These are phyloP conservation scores for Hippopotamus amphibius DNA, from an alignment of 2,113 vertebrate genomes.

Conservation along the genomic window DNA sequence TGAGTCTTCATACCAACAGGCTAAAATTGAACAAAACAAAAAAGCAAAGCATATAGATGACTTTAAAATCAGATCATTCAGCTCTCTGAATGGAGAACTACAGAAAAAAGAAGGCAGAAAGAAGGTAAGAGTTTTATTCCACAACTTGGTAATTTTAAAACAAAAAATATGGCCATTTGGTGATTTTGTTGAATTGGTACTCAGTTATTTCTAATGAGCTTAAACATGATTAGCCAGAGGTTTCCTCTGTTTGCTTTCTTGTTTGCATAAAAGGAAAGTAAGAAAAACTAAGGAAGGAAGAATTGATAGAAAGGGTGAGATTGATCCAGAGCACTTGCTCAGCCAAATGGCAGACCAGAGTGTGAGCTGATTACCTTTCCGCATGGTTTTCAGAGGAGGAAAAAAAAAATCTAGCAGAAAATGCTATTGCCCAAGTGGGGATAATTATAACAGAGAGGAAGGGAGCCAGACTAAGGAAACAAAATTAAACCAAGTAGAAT, in stretches of 20 bases:
- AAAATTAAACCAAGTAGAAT: constrained; percentile 20
- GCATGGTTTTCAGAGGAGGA: not conserved
- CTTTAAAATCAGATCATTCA: constrained; percentile 7
- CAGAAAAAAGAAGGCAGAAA: not conserved
- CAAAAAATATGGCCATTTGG: not conserved
- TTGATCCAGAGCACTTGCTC: not conserved
- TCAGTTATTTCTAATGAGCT: not conserved
- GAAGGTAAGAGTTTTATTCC: not conserved
- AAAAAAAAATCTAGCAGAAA: not conserved
- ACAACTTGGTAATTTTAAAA: not conserved
- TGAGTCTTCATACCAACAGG: not conserved
- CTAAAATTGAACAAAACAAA: not conserved
- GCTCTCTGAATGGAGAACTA: not conserved
- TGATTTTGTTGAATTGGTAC: constrained; percentile 10
- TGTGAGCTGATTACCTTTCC: not conserved
- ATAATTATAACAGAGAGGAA: constrained; percentile 43
- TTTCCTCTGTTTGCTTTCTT: not conserved
- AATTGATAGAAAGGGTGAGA: not conserved
- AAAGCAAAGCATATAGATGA: not conserved
- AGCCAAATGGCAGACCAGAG: not conserved
- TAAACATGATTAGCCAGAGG: not conserved
- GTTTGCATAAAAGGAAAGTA: not conserved
- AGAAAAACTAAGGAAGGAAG: not conserved
- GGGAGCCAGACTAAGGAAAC: not conserved
- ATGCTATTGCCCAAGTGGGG: not conserved